phyloP scores from a whole-genome alignment of 1,140 invertebrate species.

The Ridgeia piscesae region DNA sequence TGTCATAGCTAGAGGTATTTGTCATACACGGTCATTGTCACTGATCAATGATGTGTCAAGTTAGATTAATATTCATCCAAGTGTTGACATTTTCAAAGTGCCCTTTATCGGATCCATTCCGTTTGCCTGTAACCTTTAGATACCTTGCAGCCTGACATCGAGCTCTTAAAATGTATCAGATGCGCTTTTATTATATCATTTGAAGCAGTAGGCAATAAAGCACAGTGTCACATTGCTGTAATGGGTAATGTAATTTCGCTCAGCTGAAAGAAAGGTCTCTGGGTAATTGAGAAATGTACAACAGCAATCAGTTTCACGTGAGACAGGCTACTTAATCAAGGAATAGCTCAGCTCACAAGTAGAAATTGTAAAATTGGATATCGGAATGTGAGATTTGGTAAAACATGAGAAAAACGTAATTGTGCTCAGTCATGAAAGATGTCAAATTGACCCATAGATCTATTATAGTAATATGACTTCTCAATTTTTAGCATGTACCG shows the following conservation, averaged over 20 bases:
- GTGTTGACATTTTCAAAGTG: slow-evolving; percentile 1
- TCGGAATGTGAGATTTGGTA: not conserved
- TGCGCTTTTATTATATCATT: not conserved
- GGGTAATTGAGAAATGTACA: not conserved
- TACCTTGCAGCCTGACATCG: not conserved
- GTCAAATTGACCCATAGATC: not conserved
- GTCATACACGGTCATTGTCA: too few relatives aligned
- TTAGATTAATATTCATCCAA: not conserved
- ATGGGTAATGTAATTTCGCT: not conserved
- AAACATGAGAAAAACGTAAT: not conserved
- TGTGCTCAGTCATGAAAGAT: not conserved
- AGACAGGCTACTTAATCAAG: not conserved
- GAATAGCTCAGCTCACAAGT: not conserved
- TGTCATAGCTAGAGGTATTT: not conserved
- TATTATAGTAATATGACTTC: too few relatives aligned
- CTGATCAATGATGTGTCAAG: not conserved
- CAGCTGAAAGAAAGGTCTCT: not conserved
- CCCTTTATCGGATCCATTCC: not conserved
- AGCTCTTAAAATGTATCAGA: slow-evolving; percentile 6
- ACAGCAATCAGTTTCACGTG: not conserved
- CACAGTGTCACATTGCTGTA: not conserved
- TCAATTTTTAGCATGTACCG: too few relatives aligned
- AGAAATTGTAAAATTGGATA: not conserved
- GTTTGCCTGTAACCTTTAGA: not conserved
- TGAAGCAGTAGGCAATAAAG: not conserved